Evolutionary conservation across 2,888 invertebrate genomes (phyloP), one percentile per base, ranked within the genome.

Genomic region (Celastrina argiolus): DNA sequence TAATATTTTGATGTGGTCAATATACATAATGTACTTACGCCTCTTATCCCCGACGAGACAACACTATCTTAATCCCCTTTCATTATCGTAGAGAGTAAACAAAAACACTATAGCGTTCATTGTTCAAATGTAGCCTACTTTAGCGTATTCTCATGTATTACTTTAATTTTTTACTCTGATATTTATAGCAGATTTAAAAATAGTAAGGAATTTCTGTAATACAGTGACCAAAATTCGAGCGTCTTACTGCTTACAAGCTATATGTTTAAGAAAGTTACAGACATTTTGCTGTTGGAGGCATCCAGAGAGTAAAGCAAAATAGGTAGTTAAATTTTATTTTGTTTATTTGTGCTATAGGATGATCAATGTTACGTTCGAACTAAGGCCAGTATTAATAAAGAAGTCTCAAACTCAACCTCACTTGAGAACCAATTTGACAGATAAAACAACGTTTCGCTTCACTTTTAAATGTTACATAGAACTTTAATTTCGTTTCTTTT

Each of bases 51-150:
- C 12, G 34, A 59, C 59, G 36, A 18, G 34, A 61, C 61, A 39
- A 18, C 39, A 22, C 61, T 61, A 39, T 61, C 61, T 61, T 39
- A 39, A 39, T 61, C 61, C 61, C 31, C 31, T 10, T 39, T 61
- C 61, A 28, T 64, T 45, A 64, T 64, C 51, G 34, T 64, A 36
- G 56, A 64, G 36, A 28, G 34, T 56, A 18, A 56, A 64, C 56
- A 36, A 56, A 34, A 56, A 56, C 64, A 56, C 36, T 36, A 36
- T 18, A 22, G 3, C 64, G 56, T 56, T 56, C 56, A 22, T 64
- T 64, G 56, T 64, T 61, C 22, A 39, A 39, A 36, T 22, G 61
- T 61, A 61, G 36, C 61, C 39, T 61, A 39, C 36, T 61, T 61
- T 36, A 22, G 18, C 14, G 36, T 36, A 36, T 22, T 36, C 61